These are phyloP conservation scores for Orgyia antiqua DNA, from an alignment of 2,888 invertebrate genomes.

Conservation along the genomic window DNA sequence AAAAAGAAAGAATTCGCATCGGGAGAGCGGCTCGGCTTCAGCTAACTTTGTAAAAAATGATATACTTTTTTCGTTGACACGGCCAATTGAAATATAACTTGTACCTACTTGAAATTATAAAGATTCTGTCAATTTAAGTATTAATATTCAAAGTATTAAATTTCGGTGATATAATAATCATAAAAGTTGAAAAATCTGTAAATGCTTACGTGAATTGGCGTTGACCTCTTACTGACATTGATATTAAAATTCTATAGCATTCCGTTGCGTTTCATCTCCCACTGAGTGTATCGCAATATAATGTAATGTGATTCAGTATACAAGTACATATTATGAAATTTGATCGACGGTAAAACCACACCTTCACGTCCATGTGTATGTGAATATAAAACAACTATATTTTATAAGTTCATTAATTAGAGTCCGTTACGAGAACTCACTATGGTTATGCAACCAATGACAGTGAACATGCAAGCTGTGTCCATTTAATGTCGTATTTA, in stretches of 20 bases:
- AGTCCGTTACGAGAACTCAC: slow-evolving; percentile 33
- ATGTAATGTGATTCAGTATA: slow-evolving; percentile 14
- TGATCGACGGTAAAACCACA: slow-evolving; percentile 31
- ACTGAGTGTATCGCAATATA: slow-evolving; percentile 26
- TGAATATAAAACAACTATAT: slow-evolving; percentile 19
- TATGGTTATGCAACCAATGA: slow-evolving; percentile 36
- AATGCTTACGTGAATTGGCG: too few relatives aligned
- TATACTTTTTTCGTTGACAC: slow-evolving; percentile 37
- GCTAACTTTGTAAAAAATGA: slow-evolving; percentile 45
- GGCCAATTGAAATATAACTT: slow-evolving; percentile 43
- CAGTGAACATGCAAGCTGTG: slow-evolving; percentile 23
- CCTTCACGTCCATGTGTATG: slow-evolving; percentile 21
- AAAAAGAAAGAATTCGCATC: slow-evolving; percentile 51
- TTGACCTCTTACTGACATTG: slow-evolving; percentile 7
- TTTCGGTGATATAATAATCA: too few relatives aligned
- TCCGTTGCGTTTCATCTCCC: slow-evolving; percentile 19
- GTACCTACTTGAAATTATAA: too few relatives aligned
- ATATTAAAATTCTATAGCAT: slow-evolving; percentile 14
- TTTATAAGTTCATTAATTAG: slow-evolving; percentile 41
- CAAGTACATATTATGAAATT: slow-evolving; percentile 34
- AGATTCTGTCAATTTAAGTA: too few relatives aligned
- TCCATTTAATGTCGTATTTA: slow-evolving; percentile 25
- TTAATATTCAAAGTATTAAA: too few relatives aligned
- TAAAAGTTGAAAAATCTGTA: too few relatives aligned
- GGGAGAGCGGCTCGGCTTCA: slow-evolving; percentile 42